A percentile compares a stretch with the other conserved stretches of the same genome.
phyloP scores from a whole-genome alignment of 2,797 vertebrate genomes.

The Danio jaintianensis region DNA sequence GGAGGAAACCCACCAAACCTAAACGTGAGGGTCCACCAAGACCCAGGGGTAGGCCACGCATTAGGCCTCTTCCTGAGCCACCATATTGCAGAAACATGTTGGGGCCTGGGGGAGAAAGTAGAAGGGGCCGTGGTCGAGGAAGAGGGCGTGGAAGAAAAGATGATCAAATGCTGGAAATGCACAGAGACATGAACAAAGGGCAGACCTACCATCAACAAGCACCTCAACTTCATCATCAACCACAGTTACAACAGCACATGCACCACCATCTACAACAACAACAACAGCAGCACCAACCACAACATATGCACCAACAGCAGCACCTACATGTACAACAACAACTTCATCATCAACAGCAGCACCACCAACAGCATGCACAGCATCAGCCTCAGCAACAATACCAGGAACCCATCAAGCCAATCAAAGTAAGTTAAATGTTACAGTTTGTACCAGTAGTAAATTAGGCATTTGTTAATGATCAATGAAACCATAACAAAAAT shows the following conservation, averaged over 20 bases:
- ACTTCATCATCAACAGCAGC: constrained; percentile 69
- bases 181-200: constrained; percentile 75
- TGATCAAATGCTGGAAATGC: constrained; percentile 73
- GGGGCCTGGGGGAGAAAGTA: constrained; percentile 80
- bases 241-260: constrained; percentile 61
- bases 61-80: constrained; percentile 85
- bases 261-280: constrained; percentile 64
- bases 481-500: background rate
- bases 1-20: constrained; percentile 91
- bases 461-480: background rate
- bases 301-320: constrained; percentile 65
- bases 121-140: constrained; percentile 84
- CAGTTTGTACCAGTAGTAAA: background rate
- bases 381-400: constrained; percentile 71
- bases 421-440: constrained; percentile 80
- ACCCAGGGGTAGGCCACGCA: constrained; percentile 87
- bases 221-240: constrained; percentile 62
- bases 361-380: constrained; percentile 66
- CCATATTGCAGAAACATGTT: constrained; percentile 76
- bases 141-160: constrained; percentile 79
- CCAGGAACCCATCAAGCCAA: constrained; percentile 82
- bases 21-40: constrained; percentile 91
- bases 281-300: constrained; percentile 59
- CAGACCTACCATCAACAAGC: constrained; percentile 69
- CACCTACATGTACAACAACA: constrained; percentile 65